Percentiles rank a stretch among this genome's conserved stretches.
Evolutionary conservation across 2,888 invertebrate genomes (phyloP).

Genomic region (Rhaphigaster nebulosa): DNA sequence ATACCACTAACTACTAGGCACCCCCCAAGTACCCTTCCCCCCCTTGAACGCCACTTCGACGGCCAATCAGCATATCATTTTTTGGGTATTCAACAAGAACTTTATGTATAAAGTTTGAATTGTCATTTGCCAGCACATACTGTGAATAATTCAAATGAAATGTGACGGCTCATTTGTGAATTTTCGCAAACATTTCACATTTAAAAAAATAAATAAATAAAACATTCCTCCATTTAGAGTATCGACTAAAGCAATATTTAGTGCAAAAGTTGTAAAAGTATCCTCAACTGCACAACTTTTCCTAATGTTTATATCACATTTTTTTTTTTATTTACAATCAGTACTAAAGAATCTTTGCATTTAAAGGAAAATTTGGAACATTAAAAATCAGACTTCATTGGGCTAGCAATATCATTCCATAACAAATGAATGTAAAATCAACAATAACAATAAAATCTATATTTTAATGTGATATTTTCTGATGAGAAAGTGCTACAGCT

Average conservation of each 20-base stretch:
- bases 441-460: background rate
- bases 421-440: background rate
- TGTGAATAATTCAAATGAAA: constrained; percentile 3
- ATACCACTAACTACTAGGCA: constrained; percentile 2
- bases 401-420: background rate
- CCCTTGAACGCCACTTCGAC: background rate
- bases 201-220: background rate
- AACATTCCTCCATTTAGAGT: background rate
- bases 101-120: constrained; percentile 3
- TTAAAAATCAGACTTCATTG: background rate
- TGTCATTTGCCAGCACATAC: background rate
- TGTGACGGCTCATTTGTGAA: background rate
- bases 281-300: constrained; percentile 31
- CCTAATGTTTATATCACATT: background rate
- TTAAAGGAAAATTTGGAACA: background rate
- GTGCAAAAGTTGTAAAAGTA: constrained; percentile 23
- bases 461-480: background rate
- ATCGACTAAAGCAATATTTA: background rate
- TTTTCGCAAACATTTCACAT: background rate
- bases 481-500: background rate
- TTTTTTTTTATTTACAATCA: background rate
- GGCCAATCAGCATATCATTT: background rate
- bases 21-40: background rate
- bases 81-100: background rate
- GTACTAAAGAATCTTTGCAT: background rate